Conservation (phyloP, 2,888 invertebrate species). For the Agrotis ipsilon region DNA sequence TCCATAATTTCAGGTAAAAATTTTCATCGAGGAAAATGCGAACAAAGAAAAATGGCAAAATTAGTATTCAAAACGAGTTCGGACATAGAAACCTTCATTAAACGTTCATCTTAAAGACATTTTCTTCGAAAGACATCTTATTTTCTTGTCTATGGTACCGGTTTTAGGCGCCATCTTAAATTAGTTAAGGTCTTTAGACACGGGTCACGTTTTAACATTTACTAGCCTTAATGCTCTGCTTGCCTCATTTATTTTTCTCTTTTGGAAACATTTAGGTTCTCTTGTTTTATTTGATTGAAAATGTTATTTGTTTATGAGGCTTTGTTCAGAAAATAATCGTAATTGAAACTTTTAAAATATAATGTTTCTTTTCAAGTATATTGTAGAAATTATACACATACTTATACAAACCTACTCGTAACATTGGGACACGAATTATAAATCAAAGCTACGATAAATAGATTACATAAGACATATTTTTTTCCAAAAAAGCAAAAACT, state of each 20-base stretch:
- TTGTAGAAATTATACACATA: too few relatives aligned
- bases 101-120: constrained; percentile 7
- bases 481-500: too few relatives aligned
- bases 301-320: background rate
- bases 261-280: constrained; percentile 23
- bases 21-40: background rate
- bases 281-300: background rate
- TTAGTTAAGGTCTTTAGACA: constrained; percentile 24
- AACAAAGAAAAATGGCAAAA: constrained; percentile 17
- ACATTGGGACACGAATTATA: too few relatives aligned
- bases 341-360: too few relatives aligned
- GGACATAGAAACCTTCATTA: constrained; percentile 38
- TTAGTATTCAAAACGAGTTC: constrained; percentile 24
- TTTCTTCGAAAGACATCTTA: constrained; percentile 22
- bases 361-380: too few relatives aligned
- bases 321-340: too few relatives aligned
- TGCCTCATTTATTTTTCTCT: constrained; percentile 26
- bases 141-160: constrained; percentile 2
- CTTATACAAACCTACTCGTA: too few relatives aligned
- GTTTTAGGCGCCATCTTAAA: background rate
- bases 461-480: too few relatives aligned
- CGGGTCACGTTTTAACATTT: constrained; percentile 38
- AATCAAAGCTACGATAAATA: too few relatives aligned
- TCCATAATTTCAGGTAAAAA: background rate
- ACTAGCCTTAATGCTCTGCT: constrained; percentile 15